Percentiles rank a stretch among this genome's conserved stretches.
Conservation (phyloP, 2,888 invertebrate genomes). For the Dicyrtoma fusca region DNA sequence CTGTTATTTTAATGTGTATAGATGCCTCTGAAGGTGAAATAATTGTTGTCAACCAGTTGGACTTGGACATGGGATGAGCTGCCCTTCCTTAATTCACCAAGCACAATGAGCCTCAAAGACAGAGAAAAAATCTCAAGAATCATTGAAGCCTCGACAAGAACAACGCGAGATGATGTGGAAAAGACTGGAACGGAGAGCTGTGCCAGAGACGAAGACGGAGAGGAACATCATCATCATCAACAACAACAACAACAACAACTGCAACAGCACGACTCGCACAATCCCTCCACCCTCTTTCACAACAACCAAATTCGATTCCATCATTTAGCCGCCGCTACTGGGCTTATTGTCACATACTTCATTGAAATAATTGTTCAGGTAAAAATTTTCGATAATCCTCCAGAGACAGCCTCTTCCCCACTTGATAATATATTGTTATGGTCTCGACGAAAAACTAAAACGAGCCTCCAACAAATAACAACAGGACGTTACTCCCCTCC, state of each 20-base stretch:
- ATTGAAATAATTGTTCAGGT: slow-evolving; percentile 56
- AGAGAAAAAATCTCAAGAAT: slow-evolving; percentile 23
- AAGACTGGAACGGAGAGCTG: slow-evolving; percentile 22
- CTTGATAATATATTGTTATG: slow-evolving; percentile 9
- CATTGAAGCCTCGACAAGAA: slow-evolving; percentile 2
- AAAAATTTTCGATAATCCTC: slow-evolving; percentile 16
- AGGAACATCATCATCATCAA: slow-evolving; percentile 1
- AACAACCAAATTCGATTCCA: slow-evolving; percentile 35
- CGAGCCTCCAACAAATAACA: neutral
- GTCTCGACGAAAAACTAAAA: neutral
- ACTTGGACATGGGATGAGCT: slow-evolving; percentile 44
- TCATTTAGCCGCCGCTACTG: slow-evolving; percentile 50
- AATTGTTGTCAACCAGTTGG: slow-evolving; percentile 45
- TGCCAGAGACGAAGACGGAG: slow-evolving; percentile 5
- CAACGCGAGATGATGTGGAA: slow-evolving; percentile 16
- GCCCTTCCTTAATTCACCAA: slow-evolving; percentile 39
- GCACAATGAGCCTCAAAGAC: slow-evolving; percentile 33
- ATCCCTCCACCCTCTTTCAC: slow-evolving; percentile 26
- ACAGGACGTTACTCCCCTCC: neutral
- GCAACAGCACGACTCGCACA: slow-evolving; percentile 1
- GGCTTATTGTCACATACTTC: slow-evolving; percentile 55
- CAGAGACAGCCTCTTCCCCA: neutral
- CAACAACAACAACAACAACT: neutral
- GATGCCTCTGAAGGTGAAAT: slow-evolving; percentile 43
- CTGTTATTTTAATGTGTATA: slow-evolving; percentile 38